A percentile compares a stretch with the other conserved stretches of the same genome.
Evolutionary conservation across 2,113 vertebrate species (phyloP).

Genomic region (Marcusenius ussheri): DNA sequence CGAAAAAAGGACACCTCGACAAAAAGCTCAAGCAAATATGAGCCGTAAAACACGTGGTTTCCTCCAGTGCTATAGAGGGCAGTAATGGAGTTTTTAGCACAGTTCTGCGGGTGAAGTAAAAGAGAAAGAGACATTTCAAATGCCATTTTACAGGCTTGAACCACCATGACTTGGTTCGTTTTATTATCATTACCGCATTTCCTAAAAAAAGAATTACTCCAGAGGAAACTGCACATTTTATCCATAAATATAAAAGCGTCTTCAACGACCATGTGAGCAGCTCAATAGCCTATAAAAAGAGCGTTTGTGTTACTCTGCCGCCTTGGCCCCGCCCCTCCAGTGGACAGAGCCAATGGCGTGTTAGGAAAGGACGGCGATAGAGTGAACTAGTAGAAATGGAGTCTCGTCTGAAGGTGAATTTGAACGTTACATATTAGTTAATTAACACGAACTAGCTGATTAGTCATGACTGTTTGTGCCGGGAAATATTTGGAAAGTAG

Average conservation of each 20-base stretch:
- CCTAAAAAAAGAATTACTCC: not conserved
- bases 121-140: not conserved
- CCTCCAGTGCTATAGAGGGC: not conserved
- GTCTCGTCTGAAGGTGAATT: constrained; percentile 57
- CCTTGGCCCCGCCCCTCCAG: not conserved
- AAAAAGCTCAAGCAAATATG: not conserved
- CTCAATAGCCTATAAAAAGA: not conserved
- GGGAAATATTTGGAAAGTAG: not conserved
- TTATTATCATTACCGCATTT: not conserved
- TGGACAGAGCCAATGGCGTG: not conserved
- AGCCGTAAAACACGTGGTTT: not conserved
- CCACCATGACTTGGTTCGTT: not conserved
- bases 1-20: not conserved
- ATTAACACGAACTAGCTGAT: not conserved
- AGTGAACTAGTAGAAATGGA: constrained; percentile 47
- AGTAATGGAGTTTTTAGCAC: not conserved
- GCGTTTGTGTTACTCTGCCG: not conserved
- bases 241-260: not conserved
- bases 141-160: not conserved
- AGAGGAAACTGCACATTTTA: not conserved
- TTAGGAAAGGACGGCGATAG: not conserved
- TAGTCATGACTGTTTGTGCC: not conserved
- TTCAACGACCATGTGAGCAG: not conserved
- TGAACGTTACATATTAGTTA: not conserved
- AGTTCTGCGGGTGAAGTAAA: not conserved